These are phyloP conservation scores for Drusus annulatus DNA, from an alignment of 1,140 invertebrate species.

Conservation along the genomic window DNA sequence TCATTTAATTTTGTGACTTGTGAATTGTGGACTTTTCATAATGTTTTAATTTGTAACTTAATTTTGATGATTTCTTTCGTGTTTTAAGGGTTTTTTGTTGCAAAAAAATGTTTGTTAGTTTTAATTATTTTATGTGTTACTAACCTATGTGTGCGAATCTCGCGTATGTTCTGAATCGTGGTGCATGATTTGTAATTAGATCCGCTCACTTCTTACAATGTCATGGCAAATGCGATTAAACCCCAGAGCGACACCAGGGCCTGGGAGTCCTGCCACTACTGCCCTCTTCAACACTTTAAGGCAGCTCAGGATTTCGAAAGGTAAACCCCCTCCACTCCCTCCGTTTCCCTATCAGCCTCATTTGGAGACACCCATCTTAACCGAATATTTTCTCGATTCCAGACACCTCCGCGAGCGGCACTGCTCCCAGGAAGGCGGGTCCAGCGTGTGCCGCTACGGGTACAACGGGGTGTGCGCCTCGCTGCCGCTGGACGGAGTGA, in stretches of 20 bases:
- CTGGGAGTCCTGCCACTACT: constrained; percentile 50
- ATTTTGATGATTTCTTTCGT: neutral
- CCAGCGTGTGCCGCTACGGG: constrained; percentile 91
- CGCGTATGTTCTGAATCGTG: neutral
- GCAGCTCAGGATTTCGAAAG: constrained; percentile 44
- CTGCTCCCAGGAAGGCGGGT: constrained; percentile 90
- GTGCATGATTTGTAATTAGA: constrained; percentile 15
- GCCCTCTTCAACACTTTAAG: constrained; percentile 41
- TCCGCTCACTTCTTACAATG: constrained; percentile 36
- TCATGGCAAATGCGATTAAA: constrained; percentile 50
- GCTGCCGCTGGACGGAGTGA: constrained; percentile 90
- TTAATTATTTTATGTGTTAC: neutral
- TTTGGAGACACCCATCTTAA: too few relatives aligned
- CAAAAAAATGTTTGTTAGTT: neutral
- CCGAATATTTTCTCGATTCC: too few relatives aligned
- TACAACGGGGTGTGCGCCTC: constrained; percentile 90
- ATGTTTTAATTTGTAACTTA: constrained; percentile 4
- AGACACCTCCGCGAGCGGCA: constrained; percentile 88
- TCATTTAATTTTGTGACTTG: constrained; percentile 5
- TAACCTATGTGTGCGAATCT: neutral
- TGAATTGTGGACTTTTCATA: neutral
- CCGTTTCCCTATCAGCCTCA: neutral
- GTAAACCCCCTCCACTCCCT: neutral
- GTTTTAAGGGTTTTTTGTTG: neutral
- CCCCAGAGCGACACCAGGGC: constrained; percentile 40